phyloP scores from a whole-genome alignment of 2,113 vertebrate genomes.

The Ornithorhynchus anatinus region DNA sequence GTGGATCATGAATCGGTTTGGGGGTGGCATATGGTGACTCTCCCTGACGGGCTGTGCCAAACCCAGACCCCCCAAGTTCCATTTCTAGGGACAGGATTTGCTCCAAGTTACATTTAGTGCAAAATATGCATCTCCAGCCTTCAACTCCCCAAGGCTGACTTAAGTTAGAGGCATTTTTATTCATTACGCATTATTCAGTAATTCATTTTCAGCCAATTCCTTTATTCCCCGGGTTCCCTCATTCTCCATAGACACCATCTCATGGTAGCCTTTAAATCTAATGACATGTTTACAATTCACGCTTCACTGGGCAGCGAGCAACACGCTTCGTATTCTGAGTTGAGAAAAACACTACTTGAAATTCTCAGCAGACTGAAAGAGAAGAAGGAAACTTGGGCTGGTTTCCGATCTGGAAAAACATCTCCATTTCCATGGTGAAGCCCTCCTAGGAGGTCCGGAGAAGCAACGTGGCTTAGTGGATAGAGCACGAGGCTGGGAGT shows the following conservation, averaged over 20 bases:
- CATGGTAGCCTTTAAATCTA: constrained; percentile 26
- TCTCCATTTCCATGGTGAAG: neutral
- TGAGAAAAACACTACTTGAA: constrained; percentile 7
- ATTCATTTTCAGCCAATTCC: constrained; percentile 46
- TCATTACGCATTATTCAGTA: constrained; percentile 55
- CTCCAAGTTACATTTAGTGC: neutral
- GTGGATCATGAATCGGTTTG: too few relatives aligned
- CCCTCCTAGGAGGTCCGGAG: too few relatives aligned
- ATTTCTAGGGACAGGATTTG: neutral
- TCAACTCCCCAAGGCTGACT: constrained; percentile 29
- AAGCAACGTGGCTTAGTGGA: too few relatives aligned
- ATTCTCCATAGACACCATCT: constrained; percentile 25
- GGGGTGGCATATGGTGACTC: too few relatives aligned
- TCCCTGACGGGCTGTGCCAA: too few relatives aligned
- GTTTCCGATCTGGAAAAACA: neutral
- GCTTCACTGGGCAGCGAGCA: constrained; percentile 27
- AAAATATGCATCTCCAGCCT: constrained; percentile 22
- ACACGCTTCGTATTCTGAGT: neutral
- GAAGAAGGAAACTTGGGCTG: neutral
- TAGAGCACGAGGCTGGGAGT: too few relatives aligned
- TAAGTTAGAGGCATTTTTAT: constrained; percentile 55
- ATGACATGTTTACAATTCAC: constrained; percentile 22
- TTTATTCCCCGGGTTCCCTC: constrained; percentile 24
- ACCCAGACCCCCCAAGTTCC: neutral
- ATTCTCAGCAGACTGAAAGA: constrained; percentile 10